Evolutionary conservation across 1,140 invertebrate genomes (phyloP).

Genomic region (Microplitis demolitor): DNA sequence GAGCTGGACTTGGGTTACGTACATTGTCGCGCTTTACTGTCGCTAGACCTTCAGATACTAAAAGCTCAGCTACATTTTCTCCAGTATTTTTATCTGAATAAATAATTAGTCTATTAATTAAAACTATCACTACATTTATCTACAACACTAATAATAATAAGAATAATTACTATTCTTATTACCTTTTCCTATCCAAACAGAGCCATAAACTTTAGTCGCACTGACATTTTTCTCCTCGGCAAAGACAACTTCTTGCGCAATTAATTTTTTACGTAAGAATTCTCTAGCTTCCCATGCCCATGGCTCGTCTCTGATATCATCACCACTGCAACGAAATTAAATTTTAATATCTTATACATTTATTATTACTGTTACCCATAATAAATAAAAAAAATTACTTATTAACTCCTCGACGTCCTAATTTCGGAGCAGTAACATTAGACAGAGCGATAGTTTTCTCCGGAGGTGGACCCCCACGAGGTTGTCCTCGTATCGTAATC

Average conservation of each 20-base stretch:
- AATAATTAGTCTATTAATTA: slow-evolving; percentile 20
- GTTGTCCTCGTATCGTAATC: slow-evolving; percentile 52
- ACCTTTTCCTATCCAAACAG: slow-evolving; percentile 84
- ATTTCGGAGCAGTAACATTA: slow-evolving; percentile 89
- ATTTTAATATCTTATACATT: neutral
- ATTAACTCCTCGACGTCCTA: slow-evolving; percentile 69
- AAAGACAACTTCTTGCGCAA: slow-evolving; percentile 89
- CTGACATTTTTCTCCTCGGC: slow-evolving; percentile 73
- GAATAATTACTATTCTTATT: slow-evolving; percentile 24
- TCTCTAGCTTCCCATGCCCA: slow-evolving; percentile 97
- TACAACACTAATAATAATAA: neutral
- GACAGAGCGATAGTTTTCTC: slow-evolving; percentile 90
- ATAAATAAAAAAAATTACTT: slow-evolving; percentile 30
- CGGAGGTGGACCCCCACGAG: slow-evolving; percentile 79
- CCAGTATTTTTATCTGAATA: slow-evolving; percentile 69
- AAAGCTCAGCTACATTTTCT: slow-evolving; percentile 86
- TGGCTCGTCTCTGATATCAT: slow-evolving; percentile 86
- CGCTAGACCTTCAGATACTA: slow-evolving; percentile 87
- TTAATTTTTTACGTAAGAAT: slow-evolving; percentile 88
- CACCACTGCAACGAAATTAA: slow-evolving; percentile 37
- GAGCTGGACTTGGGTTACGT: slow-evolving; percentile 68
- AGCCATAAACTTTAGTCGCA: slow-evolving; percentile 84
- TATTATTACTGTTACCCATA: neutral
- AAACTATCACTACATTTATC: neutral
- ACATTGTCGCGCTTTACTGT: slow-evolving; percentile 80